Evolutionary conservation across 2,797 vertebrate genomes (phyloP).

Genomic region (Pteronotus mesoamericanus): DNA sequence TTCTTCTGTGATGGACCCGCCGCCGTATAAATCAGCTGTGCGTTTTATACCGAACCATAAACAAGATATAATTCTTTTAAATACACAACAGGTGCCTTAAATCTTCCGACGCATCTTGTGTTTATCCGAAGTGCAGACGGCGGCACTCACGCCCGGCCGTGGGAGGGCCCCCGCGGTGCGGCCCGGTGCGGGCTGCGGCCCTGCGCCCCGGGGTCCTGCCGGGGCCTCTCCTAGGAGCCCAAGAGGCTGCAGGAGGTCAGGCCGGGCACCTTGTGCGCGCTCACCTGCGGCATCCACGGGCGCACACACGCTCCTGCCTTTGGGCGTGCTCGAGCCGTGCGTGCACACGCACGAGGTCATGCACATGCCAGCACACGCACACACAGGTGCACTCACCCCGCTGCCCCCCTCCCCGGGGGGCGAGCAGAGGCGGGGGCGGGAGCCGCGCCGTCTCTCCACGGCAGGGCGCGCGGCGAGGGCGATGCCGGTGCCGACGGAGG

Average conservation of each 20-base stretch:
- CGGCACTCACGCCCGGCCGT: slow-evolving; percentile 78
- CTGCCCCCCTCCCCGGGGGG: too few species aligned
- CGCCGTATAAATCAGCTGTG: slow-evolving; percentile 91
- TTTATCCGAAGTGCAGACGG: slow-evolving; percentile 82
- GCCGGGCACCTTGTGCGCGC: accelerated
- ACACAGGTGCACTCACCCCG: too few species aligned
- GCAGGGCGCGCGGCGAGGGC: too few species aligned
- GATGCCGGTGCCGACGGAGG: too few species aligned
- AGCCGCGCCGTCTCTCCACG: neutral
- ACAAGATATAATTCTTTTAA: slow-evolving; percentile 93
- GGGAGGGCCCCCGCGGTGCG: slow-evolving; percentile 60
- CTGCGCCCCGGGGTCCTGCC: neutral
- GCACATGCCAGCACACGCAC: neutral
- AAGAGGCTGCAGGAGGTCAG: neutral
- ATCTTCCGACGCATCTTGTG: slow-evolving; percentile 87
- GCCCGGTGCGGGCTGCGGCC: slow-evolving; percentile 78
- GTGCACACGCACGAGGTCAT: too few species aligned
- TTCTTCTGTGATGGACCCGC: slow-evolving; percentile 87
- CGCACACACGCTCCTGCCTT: too few species aligned
- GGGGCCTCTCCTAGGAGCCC: neutral
- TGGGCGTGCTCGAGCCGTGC: too few species aligned
- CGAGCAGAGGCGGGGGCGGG: neutral
- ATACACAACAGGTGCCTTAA: slow-evolving; percentile 91
- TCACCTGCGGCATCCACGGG: too few species aligned
- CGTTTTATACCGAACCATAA: slow-evolving; percentile 93